Evolutionary conservation across 2,797 vertebrate genomes (phyloP), one percentile per base, ranked within the genome.

Genomic region (Hippocampus kuda): DNA sequence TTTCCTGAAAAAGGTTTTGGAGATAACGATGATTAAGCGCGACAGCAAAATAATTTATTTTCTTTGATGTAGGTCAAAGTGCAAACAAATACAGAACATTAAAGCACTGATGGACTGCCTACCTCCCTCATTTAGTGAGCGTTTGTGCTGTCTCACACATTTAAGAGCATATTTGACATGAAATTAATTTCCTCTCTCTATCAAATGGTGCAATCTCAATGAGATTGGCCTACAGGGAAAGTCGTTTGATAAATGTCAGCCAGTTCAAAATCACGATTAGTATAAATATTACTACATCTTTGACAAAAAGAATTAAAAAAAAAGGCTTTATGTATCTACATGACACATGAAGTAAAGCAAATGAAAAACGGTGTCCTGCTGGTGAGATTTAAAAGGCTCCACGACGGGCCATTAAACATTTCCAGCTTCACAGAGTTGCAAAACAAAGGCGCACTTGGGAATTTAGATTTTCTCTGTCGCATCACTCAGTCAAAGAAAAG

Each of bases 121-220:
- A 6, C 22, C 70, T 75, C 54, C 16, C 70, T 72, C 70, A 68
- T 68, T 73, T 81, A 69, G 78, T 80, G 76, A 69, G 70, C 65
- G 62, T 72, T 72, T 75, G 66, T 30, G 24, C 71, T 79, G 66
- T 79, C 42, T 66, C 71, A 77, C 71, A 71, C 79, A 72, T 72
- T 53, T 74, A 70, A 57, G 70, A 82, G 74, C 71, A 79, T 86
- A 68, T 82, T 86, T 81, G 76, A 75, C 83, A 86, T 83, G 79
- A 76, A 84, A 85, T 85, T 81, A 79, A 82, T 82, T 80, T 78
- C 73, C 68, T 73, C 72, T 74, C 75, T 70, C 77, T 5, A 0
- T 68, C 69, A 65, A 78, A 78, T 65, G 77, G 57, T 76, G 68
- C 68, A 70, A 57, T 77, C 77, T 70, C 77, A 2, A 30, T 72